phyloP scores from a whole-genome alignment of 2,888 invertebrate genomes.

The Campopleginae sp. region DNA sequence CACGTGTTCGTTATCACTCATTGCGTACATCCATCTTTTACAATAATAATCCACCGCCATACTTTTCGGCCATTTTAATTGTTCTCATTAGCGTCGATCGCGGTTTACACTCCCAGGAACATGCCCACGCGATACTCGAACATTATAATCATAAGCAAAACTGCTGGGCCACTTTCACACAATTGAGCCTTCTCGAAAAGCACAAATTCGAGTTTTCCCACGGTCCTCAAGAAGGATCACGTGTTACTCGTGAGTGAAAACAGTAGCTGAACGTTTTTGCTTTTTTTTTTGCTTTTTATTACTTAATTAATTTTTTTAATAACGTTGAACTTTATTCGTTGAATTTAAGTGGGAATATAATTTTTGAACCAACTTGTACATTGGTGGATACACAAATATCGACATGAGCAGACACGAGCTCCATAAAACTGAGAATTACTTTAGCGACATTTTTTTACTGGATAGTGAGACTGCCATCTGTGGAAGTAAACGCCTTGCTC shows the following conservation, averaged over 20 bases:
- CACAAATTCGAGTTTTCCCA: no score
- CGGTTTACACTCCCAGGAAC: background rate
- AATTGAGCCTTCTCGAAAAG: background rate
- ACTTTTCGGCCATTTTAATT: background rate
- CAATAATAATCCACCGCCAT: background rate
- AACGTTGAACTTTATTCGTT: background rate
- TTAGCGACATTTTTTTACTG: conserved; percentile 14
- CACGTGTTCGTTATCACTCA: background rate
- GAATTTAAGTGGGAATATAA: background rate
- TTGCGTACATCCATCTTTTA: background rate
- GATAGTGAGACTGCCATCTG: conserved; percentile 41
- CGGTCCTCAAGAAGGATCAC: no score
- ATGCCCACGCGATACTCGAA: background rate
- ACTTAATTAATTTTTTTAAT: no score
- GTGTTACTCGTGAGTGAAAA: no score
- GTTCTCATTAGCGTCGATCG: background rate
- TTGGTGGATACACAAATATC: background rate
- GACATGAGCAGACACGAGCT: background rate
- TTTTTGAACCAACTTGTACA: background rate
- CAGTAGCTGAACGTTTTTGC: no score
- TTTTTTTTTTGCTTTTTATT: no score
- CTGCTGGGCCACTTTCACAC: background rate
- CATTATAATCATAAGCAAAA: background rate
- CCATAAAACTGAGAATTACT: conserved; percentile 24
- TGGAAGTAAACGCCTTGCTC: conserved; percentile 31